Conservation (phyloP, 2,797 vertebrate genomes). For the Lithobates sylvaticus region DNA sequence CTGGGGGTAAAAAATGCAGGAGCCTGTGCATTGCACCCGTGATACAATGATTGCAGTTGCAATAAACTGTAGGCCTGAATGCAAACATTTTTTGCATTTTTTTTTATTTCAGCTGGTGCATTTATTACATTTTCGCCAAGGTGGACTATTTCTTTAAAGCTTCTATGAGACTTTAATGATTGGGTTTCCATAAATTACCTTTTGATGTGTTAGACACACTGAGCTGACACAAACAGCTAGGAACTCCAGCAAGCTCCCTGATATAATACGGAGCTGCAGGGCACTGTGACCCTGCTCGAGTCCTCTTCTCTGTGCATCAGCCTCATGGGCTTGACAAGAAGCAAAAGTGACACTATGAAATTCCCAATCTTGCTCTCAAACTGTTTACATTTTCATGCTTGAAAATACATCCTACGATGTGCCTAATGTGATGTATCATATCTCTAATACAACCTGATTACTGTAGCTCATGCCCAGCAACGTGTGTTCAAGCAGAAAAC, state of each 20-base stretch:
- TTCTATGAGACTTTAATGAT: no score
- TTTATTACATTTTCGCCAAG: no score
- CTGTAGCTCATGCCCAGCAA: slow-evolving; percentile 41
- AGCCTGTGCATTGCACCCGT: no score
- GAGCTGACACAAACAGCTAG: not conserved
- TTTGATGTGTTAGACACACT: not conserved
- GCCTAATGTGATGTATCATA: slow-evolving; percentile 13
- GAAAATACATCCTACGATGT: slow-evolving; percentile 59
- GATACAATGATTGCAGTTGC: no score
- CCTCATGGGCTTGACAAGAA: slow-evolving; percentile 59
- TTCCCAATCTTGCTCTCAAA: slow-evolving; percentile 39
- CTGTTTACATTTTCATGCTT: slow-evolving; percentile 61
- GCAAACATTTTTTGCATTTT: no score
- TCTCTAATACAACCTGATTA: slow-evolving; percentile 48
- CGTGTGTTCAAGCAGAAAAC: slow-evolving; percentile 21
- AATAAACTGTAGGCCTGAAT: no score
- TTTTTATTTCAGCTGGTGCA: no score
- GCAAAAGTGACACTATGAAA: slow-evolving; percentile 55
- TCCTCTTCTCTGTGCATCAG: slow-evolving; percentile 45
- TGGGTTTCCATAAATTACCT: not conserved
- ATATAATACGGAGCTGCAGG: slow-evolving; percentile 32
- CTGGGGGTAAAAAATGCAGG: no score
- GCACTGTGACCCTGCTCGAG: slow-evolving; percentile 22
- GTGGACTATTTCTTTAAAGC: no score
- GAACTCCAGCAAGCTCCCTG: not conserved